These are phyloP conservation scores for Scaptodrosophila latifasciaeformis DNA, from an alignment of 2,888 invertebrate species.

Conservation along the genomic window DNA sequence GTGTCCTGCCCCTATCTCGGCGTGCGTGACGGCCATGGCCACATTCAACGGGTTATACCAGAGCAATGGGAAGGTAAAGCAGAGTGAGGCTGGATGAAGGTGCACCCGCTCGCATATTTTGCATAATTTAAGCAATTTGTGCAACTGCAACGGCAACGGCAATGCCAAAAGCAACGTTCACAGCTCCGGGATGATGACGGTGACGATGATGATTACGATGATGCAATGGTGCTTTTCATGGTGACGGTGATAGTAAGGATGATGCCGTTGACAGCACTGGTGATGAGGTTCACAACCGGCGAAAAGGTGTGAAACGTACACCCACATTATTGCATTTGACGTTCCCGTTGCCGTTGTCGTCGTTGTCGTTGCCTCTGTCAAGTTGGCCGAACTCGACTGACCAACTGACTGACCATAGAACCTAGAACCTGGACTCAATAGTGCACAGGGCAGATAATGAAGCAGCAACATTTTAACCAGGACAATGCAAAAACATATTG, in stretches of 20 bases:
- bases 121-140: slow-evolving; percentile 71
- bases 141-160: slow-evolving; percentile 45
- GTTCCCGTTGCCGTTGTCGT: slow-evolving; percentile 13
- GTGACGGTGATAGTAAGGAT: slow-evolving; percentile 10
- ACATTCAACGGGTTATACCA: too few relatives aligned
- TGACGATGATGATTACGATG: slow-evolving; percentile 14
- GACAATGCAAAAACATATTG: slow-evolving; percentile 33
- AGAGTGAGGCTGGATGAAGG: slow-evolving; percentile 31
- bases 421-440: slow-evolving; percentile 17
- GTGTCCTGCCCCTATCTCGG: neutral
- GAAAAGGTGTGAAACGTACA: slow-evolving; percentile 37
- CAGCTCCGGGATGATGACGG: slow-evolving; percentile 14
- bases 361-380: slow-evolving; percentile 15
- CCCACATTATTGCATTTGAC: slow-evolving; percentile 54
- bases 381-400: too few relatives aligned
- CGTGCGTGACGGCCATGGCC: neutral
- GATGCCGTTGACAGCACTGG: too few relatives aligned
- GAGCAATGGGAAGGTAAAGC: neutral
- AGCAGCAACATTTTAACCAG: slow-evolving; percentile 66
- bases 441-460: slow-evolving; percentile 55
- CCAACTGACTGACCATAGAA: slow-evolving; percentile 4
- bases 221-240: slow-evolving; percentile 1
- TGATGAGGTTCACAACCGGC: neutral
- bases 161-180: neutral
- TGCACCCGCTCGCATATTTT: slow-evolving; percentile 57